Evolutionary conservation across 2,797 vertebrate genomes (phyloP), one percentile per base, ranked within the genome.

Genomic region (Sebastes iracundus): DNA sequence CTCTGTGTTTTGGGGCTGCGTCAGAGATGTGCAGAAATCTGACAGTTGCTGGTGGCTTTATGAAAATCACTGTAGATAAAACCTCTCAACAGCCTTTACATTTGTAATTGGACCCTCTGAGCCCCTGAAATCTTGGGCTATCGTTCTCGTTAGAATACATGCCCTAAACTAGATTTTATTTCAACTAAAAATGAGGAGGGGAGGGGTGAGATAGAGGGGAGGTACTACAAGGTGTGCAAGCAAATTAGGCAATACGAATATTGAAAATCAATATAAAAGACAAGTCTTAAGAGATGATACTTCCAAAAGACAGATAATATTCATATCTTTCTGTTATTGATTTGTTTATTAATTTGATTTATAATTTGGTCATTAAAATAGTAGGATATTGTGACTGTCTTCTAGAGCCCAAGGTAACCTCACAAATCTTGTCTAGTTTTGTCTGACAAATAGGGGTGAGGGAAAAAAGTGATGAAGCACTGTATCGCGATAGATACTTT

Each of bases 41-140:
- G 77, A 88, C 77, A 68, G 66, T 85, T 2, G 42, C 87, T 84
- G 23, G 84, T 81, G 80, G 79, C 72, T 86, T 92, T 75, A 89
- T 87, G 83, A 87, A 90, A 87, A 90, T 87, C 77, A 83, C 49
- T 63, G 56, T 3, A 77, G 83, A 92, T 90, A 84, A 92, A 88
- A 86, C 65, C 75, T 79, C 75, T 84, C 72, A 74, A 68, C 63
- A 82, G 81, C 75, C 46, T 85, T 86, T 82, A 86, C 82, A 75
- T 88, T 84, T 79, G 75, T 88, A 92, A 89, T 82, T 84, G 72
- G 91, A 91, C 79, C 80, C 81, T 61, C 67, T 69, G 88, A 89
- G 83, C 75, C 82, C 61, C 76, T 74, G 38, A 72, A 82, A 76
- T 79, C 75, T 80, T 20, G 1, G 38, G 66, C 62, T 60, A 33